Evolutionary conservation across 1,140 invertebrate genomes (phyloP), one percentile per base, ranked within the genome.

Genomic region (Aricia agestis): DNA sequence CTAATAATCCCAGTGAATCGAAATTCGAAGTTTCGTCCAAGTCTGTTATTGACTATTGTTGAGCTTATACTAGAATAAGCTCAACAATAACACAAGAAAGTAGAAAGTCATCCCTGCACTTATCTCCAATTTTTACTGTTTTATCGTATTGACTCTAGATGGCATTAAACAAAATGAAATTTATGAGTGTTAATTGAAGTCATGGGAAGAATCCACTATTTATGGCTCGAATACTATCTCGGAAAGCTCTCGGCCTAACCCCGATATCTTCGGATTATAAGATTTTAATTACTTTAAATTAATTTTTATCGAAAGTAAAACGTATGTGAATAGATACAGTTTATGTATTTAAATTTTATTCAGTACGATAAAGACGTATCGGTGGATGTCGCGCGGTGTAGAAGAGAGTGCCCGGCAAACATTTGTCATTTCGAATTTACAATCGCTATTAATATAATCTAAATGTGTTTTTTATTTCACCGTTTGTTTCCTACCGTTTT

Each of bases 401-500:
- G 45, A 67, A 67, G 19, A 67, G 66, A 67, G 42, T 78, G 74
- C 67, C 74, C 45, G 11, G 70, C 72, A 70, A 72, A 76, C 72
- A 82, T 81, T 79, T 82, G 80, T 83, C 82, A 80, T 82, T 82
- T 74, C 69, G 70, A 74, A 83, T 86, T 86, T 86, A 86, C 78
- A 83, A 82, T 83, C 77, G 72, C 81, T 82, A 83, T 86, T 82
- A 86, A 83, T 77, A 76, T 86, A 86, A 85, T 85, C 84, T 86
- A 81, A 83, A 85, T 87, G 80, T 78, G 79, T 83, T 82, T 82
- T 85, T 85, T 82, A 87, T 82, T 76, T 78, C 77, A 78, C 73
- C 75, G 72, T 73, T 76, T 76, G 75, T 76, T 82, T 81, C 78
- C 85, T 84, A 83, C 84, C 82, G 82, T 83, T 83, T 81, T 77